Conservation (phyloP, 2,113 vertebrate species). For the Malurus melanocephalus region DNA sequence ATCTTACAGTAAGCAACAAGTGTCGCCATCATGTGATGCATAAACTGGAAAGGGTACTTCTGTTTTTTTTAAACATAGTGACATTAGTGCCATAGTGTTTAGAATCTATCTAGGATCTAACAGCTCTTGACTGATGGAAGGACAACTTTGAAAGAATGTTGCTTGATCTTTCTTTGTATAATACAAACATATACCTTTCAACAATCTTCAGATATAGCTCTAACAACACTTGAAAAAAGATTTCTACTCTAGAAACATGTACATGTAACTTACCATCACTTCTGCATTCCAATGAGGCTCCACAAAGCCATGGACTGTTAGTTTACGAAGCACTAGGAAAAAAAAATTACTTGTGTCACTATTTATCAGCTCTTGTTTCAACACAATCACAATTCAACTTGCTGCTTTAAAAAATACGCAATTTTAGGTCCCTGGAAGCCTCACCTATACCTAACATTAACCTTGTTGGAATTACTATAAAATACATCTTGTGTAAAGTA, state of each 20-base stretch:
- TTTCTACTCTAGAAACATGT: not conserved
- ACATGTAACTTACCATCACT: slow-evolving; percentile 86
- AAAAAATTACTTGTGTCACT: not conserved
- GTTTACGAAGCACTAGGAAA: slow-evolving; percentile 87
- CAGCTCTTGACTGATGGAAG: not conserved
- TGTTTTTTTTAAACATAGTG: not conserved
- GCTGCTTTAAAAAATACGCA: not conserved
- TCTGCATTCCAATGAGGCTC: slow-evolving; percentile 90
- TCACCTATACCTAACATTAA: not conserved
- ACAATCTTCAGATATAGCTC: fast-evolving
- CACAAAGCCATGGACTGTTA: slow-evolving; percentile 94
- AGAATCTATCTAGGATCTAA: not conserved
- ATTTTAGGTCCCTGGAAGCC: not conserved
- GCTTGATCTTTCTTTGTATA: not conserved
- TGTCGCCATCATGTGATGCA: not conserved
- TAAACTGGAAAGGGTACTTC: not conserved
- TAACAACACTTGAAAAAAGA: not conserved
- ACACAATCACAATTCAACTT: not conserved
- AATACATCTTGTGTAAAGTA: not conserved
- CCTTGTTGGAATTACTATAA: not conserved
- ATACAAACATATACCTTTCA: not conserved
- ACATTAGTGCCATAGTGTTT: not conserved
- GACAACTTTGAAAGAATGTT: not conserved
- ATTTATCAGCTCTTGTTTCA: not conserved
- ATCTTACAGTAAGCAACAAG: not conserved